phyloP scores from a whole-genome alignment of 2,888 invertebrate species.

The Cacoxenus indagator region DNA sequence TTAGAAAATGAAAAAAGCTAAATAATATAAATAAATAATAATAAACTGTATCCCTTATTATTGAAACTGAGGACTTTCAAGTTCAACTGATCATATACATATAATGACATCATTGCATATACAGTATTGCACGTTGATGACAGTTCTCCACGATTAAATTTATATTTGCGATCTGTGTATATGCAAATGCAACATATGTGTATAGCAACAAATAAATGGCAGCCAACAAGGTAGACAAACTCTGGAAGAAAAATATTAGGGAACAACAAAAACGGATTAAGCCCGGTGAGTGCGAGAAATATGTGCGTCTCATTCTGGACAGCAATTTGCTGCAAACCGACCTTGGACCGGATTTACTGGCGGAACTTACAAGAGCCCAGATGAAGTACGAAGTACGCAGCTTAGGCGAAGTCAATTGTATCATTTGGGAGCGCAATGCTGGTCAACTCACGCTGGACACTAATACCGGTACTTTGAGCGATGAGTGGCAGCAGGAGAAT shows the following conservation, averaged over 20 bases:
- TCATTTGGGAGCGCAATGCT: constrained; percentile 67
- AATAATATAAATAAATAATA: not conserved
- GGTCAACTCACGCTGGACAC: constrained; percentile 54
- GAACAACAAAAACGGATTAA: constrained; percentile 67
- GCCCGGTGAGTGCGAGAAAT: constrained; percentile 68
- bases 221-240: constrained; percentile 55
- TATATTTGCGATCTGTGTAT: not conserved
- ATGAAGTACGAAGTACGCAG: constrained; percentile 55
- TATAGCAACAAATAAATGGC: not conserved
- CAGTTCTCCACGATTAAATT: not conserved
- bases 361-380: constrained; percentile 41
- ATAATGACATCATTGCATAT: no score
- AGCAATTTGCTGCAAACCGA: constrained; percentile 39
- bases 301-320: constrained; percentile 62
- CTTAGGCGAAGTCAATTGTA: constrained; percentile 48
- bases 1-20: no score
- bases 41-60: no score
- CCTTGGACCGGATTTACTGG: constrained; percentile 48
- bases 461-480: constrained; percentile 34
- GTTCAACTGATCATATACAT: no score
- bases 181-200: not conserved
- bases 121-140: no score
- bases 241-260: constrained; percentile 55
- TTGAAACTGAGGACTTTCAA: no score
- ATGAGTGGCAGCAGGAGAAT: constrained; percentile 55